Evolutionary conservation across 1,140 invertebrate species (phyloP), one percentile per base, ranked within the genome.

Genomic region (Sesamia nonagrioides): DNA sequence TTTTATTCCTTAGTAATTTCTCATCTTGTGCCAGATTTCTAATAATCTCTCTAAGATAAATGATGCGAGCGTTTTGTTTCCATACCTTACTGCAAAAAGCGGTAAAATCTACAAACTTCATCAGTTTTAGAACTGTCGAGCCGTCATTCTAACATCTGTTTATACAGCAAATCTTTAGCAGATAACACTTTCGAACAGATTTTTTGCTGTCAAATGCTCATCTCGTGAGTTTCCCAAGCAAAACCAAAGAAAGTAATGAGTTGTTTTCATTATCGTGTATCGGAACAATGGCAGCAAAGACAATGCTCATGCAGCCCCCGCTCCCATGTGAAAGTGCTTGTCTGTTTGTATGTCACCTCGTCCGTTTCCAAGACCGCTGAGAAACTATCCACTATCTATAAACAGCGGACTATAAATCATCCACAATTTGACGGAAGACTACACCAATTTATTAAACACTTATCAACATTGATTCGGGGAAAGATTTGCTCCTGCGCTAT

Each of bases 261-360:
- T 74, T 77, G 52, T 75, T 75, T 75, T 75, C 56, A 72, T 74
- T 50, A 40, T 37, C 40, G 18, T 74, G 50, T 74, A 27, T 40
- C 58, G 72, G 79, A 83, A 83, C 81, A 83, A 80, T 84, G 58
- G 52, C 37, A 15, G 77, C 8, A 54, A 48, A 81, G 72, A 85
- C 83, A 83, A 85, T 85, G 75, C 40, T 18, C 63, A 37, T 11
- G 60, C 56, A 54, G 52, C 45, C 66, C 66, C 66, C 69, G 77
- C 73, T 87, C 85, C 75, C 85, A 82, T 73, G 85, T 58, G 85
- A 87, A 87, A 87, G 83, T 85, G 77, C 69, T 63, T 72, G 63
- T 72, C 74, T 80, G 75, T 78, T 73, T 80, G 77, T 83, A 68
- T 80, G 77, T 79, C 81, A 79, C 18, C 56, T 73, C 42, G 73